These are phyloP conservation scores for Telmatherina bonti DNA, from an alignment of 2,797 vertebrate genomes.

Conservation along the genomic window DNA sequence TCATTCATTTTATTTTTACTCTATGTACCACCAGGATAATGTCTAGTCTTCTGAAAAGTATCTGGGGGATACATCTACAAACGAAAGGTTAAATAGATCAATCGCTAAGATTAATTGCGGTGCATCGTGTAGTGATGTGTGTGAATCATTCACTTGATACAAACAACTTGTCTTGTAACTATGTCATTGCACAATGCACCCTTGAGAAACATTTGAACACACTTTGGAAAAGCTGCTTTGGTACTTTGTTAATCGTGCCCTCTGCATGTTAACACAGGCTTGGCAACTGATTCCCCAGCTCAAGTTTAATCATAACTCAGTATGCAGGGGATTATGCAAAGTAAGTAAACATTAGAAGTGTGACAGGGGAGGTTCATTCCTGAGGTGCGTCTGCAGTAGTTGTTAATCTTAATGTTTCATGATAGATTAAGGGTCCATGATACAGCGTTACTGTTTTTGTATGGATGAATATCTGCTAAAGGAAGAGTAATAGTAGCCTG, in stretches of 20 bases:
- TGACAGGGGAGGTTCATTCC: constrained; percentile 30
- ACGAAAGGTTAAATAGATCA: constrained; percentile 25
- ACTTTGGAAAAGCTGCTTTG: constrained; percentile 30
- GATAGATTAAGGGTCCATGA: constrained; percentile 3
- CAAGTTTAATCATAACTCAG: constrained; percentile 61
- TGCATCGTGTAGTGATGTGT: neutral
- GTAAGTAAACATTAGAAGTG: constrained; percentile 53
- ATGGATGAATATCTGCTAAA: neutral
- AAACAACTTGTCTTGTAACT: constrained; percentile 10
- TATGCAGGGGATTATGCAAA: constrained; percentile 67
- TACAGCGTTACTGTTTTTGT: neutral
- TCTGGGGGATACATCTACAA: constrained; percentile 32
- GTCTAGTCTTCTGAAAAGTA: constrained; percentile 39
- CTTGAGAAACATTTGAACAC: constrained; percentile 12
- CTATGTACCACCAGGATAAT: constrained; percentile 39
- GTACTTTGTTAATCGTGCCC: constrained; percentile 37
- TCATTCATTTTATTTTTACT: constrained; percentile 51
- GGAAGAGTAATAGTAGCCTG: neutral
- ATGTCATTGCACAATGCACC: constrained; percentile 9
- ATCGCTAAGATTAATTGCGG: constrained; percentile 39
- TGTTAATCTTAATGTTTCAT: constrained; percentile 21
- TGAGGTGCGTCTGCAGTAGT: constrained; percentile 15
- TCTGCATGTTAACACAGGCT: constrained; percentile 43
- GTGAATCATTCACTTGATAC: constrained; percentile 15
- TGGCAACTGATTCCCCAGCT: constrained; percentile 40